phyloP scores from a whole-genome alignment of 1,140 invertebrate genomes.

The Leucophenga varia region DNA sequence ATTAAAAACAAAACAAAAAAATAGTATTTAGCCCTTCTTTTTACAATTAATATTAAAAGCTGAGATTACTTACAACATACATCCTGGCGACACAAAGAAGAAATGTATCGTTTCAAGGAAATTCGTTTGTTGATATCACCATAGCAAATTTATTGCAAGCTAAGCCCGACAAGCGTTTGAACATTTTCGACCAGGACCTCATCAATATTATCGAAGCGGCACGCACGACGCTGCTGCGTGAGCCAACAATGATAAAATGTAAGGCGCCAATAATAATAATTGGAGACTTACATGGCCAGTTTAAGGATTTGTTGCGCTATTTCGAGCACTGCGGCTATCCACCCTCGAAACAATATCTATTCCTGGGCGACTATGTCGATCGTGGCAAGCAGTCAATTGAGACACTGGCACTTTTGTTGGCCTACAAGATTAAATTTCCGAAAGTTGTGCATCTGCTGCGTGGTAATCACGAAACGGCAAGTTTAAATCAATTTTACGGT shows the following conservation, averaged over 20 bases:
- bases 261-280: constrained; percentile 98
- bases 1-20: too few relatives aligned
- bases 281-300: constrained; percentile 98
- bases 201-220: too few relatives aligned
- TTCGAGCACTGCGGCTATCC: constrained; percentile 99
- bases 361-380: constrained; percentile 24
- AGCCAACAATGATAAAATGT: constrained; percentile 93
- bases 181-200: too few relatives aligned
- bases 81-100: too few relatives aligned
- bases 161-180: too few relatives aligned
- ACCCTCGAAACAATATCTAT: constrained; percentile 85
- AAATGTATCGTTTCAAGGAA: too few relatives aligned
- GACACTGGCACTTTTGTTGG: constrained; percentile 15
- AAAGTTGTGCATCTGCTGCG: constrained; percentile 22
- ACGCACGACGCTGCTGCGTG: constrained; percentile 94
- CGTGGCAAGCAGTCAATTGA: constrained; percentile 16
- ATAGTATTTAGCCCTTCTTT: too few relatives aligned
- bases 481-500: constrained; percentile 31
- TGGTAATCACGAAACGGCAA: constrained; percentile 75
- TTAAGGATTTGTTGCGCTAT: constrained; percentile 92
- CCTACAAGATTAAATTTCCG: constrained; percentile 18
- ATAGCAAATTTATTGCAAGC: too few relatives aligned
- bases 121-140: too few relatives aligned
- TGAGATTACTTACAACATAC: too few relatives aligned
- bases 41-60: too few relatives aligned